Evolutionary conservation across 2,797 vertebrate genomes (phyloP).

Genomic region (Eleutherodactylus coqui): DNA sequence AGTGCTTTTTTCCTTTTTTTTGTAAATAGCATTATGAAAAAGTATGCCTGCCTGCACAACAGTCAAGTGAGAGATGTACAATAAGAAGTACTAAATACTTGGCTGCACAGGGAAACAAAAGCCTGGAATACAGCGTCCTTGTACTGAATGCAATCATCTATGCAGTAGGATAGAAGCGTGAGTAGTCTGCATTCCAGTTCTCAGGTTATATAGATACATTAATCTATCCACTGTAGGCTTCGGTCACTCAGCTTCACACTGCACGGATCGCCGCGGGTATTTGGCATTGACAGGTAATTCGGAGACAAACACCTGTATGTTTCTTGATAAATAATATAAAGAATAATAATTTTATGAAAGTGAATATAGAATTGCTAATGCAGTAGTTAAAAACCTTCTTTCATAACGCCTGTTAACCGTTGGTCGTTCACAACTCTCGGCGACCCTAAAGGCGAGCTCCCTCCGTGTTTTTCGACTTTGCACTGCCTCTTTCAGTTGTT

Average conservation of each 20-base stretch:
- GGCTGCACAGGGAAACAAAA: conserved; percentile 13
- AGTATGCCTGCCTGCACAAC: not conserved
- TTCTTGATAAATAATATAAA: not conserved
- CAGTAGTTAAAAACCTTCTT: not conserved
- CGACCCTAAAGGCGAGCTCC: too few species aligned
- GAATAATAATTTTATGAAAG: not conserved
- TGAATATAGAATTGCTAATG: not conserved
- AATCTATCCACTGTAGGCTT: not conserved
- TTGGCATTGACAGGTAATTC: not conserved
- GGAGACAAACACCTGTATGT: not conserved
- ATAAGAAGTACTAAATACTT: not conserved
- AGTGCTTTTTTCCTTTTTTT: conserved; percentile 26
- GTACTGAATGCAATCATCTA: conserved; percentile 8
- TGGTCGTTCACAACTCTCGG: too few species aligned
- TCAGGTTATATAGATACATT: not conserved
- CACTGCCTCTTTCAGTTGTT: too few species aligned
- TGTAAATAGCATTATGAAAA: conserved; percentile 16
- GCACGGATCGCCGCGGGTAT: not conserved
- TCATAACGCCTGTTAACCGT: too few species aligned
- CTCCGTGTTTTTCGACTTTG: too few species aligned
- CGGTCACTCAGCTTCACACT: not conserved
- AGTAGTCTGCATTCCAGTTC: not conserved
- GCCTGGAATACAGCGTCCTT: not conserved
- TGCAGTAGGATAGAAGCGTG: not conserved
- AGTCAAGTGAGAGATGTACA: conserved; percentile 18